Base-by-base conservation (phyloP, 64 coral and sea anemone species). In the Stichodactyla mertensii region DNA sequence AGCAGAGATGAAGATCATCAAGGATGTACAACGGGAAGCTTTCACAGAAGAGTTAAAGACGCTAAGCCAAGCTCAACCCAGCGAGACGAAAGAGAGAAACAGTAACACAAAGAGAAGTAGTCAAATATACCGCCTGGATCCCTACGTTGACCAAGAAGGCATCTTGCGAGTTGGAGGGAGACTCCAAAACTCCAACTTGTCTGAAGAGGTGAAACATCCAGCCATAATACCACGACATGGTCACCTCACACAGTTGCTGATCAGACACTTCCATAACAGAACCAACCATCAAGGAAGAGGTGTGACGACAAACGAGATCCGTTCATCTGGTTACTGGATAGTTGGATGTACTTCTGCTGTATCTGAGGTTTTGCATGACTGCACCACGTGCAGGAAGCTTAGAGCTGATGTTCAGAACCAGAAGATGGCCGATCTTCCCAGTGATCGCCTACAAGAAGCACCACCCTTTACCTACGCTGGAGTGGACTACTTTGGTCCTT, bases 111-210 rank as follows among this genome's bases (percentile, higher is more conserved):
- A 57, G 67, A 51, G 31, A 67, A 56, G 18, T 6, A 52, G 24
- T 89, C 16, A 18, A 10, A 19, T 83, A 23, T 61, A 89, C 12
- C 60, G 77, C 52, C 81, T 87, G 22, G n/a, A n/a, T n/a, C n/a
- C n/a, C n/a, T n/a, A n/a, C n/a, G n/a, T n/a, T 13, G 71, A 87
- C 57, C 51, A 88, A 22, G 51, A 71, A 8, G 71, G 86, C 5
- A 54, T 92, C 57, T 66, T 87, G 20, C 60, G 90, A 24, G 79
- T 92, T 56, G 90, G 90, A 61, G 90, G 74, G 10, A 26, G 85
- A 77, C 80, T 92, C 31, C 15, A n/a, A 56, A 54, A 54, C 28
- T 66, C 89, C 71, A 56, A 54, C 52, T 28, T 86, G 54, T 51
- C 55, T 23, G 78, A 92, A 19, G 16, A 16, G 60, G 57, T 59